Evolutionary conservation across 2,888 invertebrate species (phyloP), one percentile per base, ranked within the genome.

Genomic region (Acheta domesticus): DNA sequence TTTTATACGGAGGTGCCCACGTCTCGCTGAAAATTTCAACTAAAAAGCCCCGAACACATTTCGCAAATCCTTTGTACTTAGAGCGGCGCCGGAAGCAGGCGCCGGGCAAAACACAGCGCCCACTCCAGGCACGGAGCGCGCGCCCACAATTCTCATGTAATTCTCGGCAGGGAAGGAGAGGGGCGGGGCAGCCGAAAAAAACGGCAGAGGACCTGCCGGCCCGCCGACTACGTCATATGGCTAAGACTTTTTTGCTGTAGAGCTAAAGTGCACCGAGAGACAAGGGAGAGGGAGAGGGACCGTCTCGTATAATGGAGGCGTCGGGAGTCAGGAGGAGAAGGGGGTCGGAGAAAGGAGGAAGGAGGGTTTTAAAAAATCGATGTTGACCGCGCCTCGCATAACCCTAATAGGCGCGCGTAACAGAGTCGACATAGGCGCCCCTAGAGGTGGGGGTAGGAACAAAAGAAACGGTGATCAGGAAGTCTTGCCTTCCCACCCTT

Each of bases 31-130:
- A 62, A 62, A 62, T 62, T 62, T 62, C 62, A 62, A 62, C 62
- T 62, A 62, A 62, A 62, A 62, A 62, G 62, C 62, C 62, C 62
- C n/a, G 62, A 62, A 62, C 62, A 62, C 62, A 62, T 62, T 62
- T 62, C 62, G 62, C 62, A 62, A 62, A 62, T 62, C 62, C 62
- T 62, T 62, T 62, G 62, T 62, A 62, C 62, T 62, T 62, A 62
- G 16, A 62, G 62, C 62, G 14, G 14, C 62, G 62, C 62, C 14
- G 62, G 62, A 62, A 62, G 62, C n/a, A n/a, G 16, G 14, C 16
- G 62, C 62, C 16, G 62, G n/a, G 62, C 62, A 62, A 62, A 62
- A 62, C 62, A 62, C 62, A 62, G 62, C 62, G 62, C 16, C 62
- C 62, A 62, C 62, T 62, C 62, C 14, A n/a, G 62, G 62, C n/a